Evolutionary conservation across 2,113 vertebrate genomes (phyloP).

Genomic region (Mormyrus iriodes): DNA sequence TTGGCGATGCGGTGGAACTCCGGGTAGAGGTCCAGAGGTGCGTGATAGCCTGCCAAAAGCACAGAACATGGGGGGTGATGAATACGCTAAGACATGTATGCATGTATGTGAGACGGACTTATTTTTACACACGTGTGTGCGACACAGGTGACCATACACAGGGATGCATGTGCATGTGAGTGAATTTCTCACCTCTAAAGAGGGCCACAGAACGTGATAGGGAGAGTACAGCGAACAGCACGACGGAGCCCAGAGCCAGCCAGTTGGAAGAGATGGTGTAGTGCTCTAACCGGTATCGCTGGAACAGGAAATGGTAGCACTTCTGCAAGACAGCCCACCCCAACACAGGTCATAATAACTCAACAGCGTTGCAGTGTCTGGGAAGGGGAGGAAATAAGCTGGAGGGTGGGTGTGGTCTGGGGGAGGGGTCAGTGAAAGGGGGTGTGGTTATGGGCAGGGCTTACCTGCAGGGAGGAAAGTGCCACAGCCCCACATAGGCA

Average conservation of each 20-base stretch:
- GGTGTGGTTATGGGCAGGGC: slow-evolving; percentile 14
- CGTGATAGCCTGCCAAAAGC: slow-evolving; percentile 78
- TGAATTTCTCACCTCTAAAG: slow-evolving; percentile 73
- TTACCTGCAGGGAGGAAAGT: slow-evolving; percentile 90
- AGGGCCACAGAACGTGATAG: slow-evolving; percentile 89
- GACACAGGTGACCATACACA: not conserved
- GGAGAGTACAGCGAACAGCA: slow-evolving; percentile 78
- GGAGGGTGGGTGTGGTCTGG: not conserved
- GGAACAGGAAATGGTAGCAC: slow-evolving; percentile 97
- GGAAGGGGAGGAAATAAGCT: not conserved
- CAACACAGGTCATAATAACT: not conserved
- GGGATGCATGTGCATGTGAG: not conserved
- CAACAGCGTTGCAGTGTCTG: not conserved
- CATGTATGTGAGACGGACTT: not conserved
- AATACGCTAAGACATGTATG: not conserved
- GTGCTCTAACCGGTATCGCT: slow-evolving; percentile 89
- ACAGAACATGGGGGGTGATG: not conserved
- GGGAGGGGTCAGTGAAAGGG: not conserved
- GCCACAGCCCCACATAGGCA: slow-evolving; percentile 88
- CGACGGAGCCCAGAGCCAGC: slow-evolving; percentile 77
- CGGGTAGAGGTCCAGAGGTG: slow-evolving; percentile 90
- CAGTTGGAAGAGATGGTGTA: slow-evolving; percentile 93
- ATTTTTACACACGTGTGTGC: not conserved
- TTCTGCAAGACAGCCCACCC: slow-evolving; percentile 65
- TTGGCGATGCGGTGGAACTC: slow-evolving; percentile 90